Conservation (phyloP, 2,797 vertebrate genomes). For the Sorex maritimensis region DNA sequence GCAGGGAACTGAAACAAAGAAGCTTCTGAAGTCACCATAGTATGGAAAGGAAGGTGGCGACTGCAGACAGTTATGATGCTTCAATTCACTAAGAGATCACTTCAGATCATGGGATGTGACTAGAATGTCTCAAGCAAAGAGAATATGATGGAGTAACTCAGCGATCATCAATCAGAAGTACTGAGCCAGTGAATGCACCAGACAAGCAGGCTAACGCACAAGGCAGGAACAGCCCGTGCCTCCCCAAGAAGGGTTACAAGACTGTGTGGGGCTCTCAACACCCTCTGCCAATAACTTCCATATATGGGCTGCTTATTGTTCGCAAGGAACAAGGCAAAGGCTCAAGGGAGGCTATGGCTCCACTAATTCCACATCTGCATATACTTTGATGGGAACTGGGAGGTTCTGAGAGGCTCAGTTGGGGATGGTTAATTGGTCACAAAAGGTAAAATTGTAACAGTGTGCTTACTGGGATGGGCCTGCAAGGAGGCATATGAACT, state of each 20-base stretch:
- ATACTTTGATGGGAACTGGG: background rate
- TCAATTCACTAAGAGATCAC: background rate
- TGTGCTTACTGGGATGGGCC: background rate
- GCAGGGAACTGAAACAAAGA: background rate
- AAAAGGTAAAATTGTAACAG: background rate
- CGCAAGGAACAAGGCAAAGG: background rate
- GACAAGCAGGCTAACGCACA: background rate
- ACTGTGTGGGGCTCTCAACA: background rate
- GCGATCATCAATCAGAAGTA: background rate
- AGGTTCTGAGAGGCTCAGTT: background rate
- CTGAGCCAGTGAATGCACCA: background rate
- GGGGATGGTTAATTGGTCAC: background rate
- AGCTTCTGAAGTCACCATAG: background rate
- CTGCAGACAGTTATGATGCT: background rate
- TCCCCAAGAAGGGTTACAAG: background rate
- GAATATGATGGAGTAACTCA: background rate
- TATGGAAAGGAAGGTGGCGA: accelerated
- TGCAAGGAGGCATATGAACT: background rate
- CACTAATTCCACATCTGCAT: background rate
- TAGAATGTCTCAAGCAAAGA: background rate
- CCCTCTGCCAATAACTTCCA: background rate
- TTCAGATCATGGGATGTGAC: background rate
- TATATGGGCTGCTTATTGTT: background rate
- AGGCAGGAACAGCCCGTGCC: background rate
- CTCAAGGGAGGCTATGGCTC: background rate